Conservation (phyloP, 1,140 invertebrate genomes). For the Trigoniulus corallinus region DNA sequence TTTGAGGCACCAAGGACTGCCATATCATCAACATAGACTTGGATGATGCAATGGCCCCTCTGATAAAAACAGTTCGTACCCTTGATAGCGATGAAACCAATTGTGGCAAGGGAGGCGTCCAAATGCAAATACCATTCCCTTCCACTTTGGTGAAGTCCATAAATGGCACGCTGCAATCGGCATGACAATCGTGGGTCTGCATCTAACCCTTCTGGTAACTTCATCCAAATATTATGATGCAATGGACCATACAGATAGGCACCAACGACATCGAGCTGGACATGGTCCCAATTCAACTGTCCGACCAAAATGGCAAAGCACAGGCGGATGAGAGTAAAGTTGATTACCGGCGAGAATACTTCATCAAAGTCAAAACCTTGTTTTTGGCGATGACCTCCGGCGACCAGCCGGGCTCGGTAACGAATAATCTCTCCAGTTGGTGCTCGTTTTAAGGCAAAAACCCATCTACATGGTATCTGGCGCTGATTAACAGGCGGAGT, state of each 20-base stretch:
- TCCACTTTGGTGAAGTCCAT: not conserved
- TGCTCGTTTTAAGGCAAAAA: conserved; percentile 7
- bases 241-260: conserved; percentile 1
- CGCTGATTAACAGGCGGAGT: not conserved
- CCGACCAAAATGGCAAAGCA: not conserved
- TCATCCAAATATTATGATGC: not conserved
- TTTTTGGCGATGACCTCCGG: conserved; percentile 18
- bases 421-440: not conserved
- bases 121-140: not conserved
- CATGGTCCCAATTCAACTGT: not conserved
- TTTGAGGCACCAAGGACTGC: not conserved
- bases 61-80: not conserved
- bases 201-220: not conserved
- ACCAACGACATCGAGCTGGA: not conserved
- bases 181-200: not conserved
- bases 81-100: not conserved
- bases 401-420: conserved; percentile 26
- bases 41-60: not conserved
- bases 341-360: conserved; percentile 20
- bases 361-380: conserved; percentile 19
- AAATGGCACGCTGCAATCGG: not conserved
- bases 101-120: not conserved
- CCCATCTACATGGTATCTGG: conserved; percentile 5
- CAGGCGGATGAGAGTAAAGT: conserved; percentile 1
- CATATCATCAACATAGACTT: not conserved